These are phyloP conservation scores for Pogona vitticeps DNA, from an alignment of 2,113 vertebrate genomes.

Conservation along the genomic window DNA sequence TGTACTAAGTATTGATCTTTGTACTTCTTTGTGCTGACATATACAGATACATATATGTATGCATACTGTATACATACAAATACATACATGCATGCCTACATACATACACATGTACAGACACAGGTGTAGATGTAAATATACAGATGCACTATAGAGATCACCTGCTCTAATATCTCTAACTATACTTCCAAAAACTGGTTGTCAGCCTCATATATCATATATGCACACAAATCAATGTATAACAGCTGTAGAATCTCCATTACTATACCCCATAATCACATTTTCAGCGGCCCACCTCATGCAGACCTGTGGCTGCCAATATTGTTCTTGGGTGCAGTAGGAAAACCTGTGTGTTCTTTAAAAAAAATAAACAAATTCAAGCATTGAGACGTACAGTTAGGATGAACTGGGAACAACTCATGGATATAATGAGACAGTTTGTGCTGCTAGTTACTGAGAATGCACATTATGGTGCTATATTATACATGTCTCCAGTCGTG, in stretches of 20 bases:
- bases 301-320: conserved; percentile 74
- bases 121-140: too few relatives aligned
- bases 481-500: background rate
- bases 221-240: conserved; percentile 69
- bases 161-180: conserved; percentile 67
- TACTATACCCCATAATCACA: conserved; percentile 78
- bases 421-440: background rate
- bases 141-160: conserved; percentile 44
- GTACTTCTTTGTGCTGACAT: too few relatives aligned
- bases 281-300: conserved; percentile 83
- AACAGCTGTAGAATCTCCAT: conserved; percentile 66
- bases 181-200: conserved; percentile 54
- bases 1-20: conserved; percentile 49
- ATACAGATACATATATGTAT: too few relatives aligned
- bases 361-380: conserved; percentile 61
- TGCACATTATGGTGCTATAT: background rate
- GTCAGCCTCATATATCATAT: conserved; percentile 72
- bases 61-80: too few relatives aligned
- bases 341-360: conserved; percentile 48
- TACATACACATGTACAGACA: too few relatives aligned
- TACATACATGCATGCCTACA: too few relatives aligned
- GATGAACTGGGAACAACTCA: rapidly evolving
- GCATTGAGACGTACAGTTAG: background rate
- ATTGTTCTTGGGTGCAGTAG: conserved; percentile 40
- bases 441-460: background rate